Evolutionary conservation across 1,140 invertebrate species (phyloP).

Genomic region (Pseudomyrmex pallidus): DNA sequence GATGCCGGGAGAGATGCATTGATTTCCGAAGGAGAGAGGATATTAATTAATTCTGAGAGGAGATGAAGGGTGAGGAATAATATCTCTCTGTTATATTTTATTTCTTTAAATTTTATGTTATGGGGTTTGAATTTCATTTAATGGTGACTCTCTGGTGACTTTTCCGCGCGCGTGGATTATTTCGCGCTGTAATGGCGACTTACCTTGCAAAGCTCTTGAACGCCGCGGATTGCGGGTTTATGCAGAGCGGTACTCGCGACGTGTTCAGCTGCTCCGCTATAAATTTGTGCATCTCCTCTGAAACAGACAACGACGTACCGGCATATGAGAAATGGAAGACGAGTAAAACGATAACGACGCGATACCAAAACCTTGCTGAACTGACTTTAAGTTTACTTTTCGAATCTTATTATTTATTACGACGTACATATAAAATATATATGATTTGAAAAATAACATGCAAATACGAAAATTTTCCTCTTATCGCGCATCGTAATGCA

Average conservation of each 20-base stretch:
- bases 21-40: neutral
- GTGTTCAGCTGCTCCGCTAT: conserved; percentile 98
- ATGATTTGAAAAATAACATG: too few species aligned
- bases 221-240: conserved; percentile 99
- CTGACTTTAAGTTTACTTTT: neutral
- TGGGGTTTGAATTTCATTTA: conserved; percentile 5
- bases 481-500: too few species aligned
- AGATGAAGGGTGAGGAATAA: neutral
- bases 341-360: conserved; percentile 16
- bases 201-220: conserved; percentile 99
- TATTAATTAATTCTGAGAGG: conserved; percentile 29
- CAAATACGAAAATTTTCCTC: too few species aligned
- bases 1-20: conserved; percentile 16
- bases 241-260: conserved; percentile 97
- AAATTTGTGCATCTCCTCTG: conserved; percentile 99
- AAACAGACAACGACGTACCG: conserved; percentile 79
- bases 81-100: neutral
- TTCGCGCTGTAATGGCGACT: conserved; percentile 81
- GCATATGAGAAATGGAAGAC: conserved; percentile 28
- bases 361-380: neutral
- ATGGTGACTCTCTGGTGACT: conserved; percentile 31
- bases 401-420: conserved; percentile 13
- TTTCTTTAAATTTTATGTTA: conserved; percentile 20
- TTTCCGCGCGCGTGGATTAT: conserved; percentile 29
- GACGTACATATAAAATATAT: neutral